phyloP scores from a whole-genome alignment of 2,113 vertebrate genomes.

The Vireo altiloquus region DNA sequence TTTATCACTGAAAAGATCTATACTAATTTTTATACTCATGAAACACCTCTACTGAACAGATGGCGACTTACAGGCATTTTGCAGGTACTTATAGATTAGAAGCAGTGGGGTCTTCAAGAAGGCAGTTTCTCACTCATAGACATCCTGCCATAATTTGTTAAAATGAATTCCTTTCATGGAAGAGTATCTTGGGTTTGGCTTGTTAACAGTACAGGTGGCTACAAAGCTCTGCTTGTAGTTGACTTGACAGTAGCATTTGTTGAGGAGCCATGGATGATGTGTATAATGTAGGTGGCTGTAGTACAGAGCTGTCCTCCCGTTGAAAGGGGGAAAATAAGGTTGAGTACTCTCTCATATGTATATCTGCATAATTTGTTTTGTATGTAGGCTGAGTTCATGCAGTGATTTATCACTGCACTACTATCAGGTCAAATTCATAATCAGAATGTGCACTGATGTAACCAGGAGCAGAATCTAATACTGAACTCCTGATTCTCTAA shows the following conservation, averaged over 20 bases:
- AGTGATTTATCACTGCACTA: background rate
- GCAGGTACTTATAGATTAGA: no score
- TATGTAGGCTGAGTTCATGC: background rate
- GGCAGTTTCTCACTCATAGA: background rate
- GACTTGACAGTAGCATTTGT: background rate
- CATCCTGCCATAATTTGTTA: background rate
- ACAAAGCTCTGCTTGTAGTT: background rate
- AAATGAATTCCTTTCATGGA: background rate
- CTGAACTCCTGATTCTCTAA: background rate
- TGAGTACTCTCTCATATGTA: rapidly evolving
- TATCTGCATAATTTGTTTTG: background rate
- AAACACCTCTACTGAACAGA: background rate
- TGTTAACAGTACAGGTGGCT: background rate
- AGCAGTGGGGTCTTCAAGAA: background rate
- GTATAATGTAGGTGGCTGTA: rapidly evolving
- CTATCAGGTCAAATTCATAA: background rate
- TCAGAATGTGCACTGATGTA: background rate
- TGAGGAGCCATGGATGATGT: background rate
- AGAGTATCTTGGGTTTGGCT: background rate
- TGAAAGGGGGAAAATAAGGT: background rate
- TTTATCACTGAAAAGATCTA: background rate
- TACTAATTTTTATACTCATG: background rate
- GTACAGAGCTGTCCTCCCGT: background rate
- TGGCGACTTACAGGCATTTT: background rate
- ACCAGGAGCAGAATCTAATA: background rate